phyloP scores from a whole-genome alignment of 2,113 vertebrate genomes.

The Myotis lucifugus region DNA sequence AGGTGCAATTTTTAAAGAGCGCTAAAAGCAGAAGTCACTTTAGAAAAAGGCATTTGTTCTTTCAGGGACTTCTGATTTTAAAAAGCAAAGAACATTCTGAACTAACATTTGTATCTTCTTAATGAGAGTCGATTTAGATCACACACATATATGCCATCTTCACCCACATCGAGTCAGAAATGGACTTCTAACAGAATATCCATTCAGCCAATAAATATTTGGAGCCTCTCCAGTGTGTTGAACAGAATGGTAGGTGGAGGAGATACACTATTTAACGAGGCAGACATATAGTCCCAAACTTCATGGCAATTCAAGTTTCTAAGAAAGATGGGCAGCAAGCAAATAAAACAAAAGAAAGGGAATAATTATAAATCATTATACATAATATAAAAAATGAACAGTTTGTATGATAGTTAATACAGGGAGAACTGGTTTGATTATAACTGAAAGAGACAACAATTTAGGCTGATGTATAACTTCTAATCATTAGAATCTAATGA shows the following conservation, averaged over 20 bases:
- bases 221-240: not conserved
- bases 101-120: not conserved
- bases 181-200: not conserved
- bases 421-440: not conserved
- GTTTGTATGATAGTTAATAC: not conserved
- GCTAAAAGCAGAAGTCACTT: constrained; percentile 30
- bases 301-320: not conserved
- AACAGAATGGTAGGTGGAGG: not conserved
- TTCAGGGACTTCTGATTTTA: not conserved
- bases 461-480: not conserved
- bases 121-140: not conserved
- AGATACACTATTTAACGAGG: not conserved
- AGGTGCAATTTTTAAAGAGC: constrained; percentile 49
- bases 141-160: not conserved
- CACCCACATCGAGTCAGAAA: not conserved
- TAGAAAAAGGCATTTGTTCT: not conserved
- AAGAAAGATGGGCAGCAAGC: not conserved
- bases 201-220: not conserved
- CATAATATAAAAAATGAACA: not conserved
- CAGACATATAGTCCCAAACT: not conserved
- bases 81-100: not conserved
- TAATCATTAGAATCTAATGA: no score
- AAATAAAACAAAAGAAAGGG: not conserved
- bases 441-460: not conserved
- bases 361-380: not conserved